A percentile compares a stretch with the other conserved stretches of the same genome.
Evolutionary conservation across 1,140 invertebrate species (phyloP).

Genomic region (Archegozetes longisetosus): DNA sequence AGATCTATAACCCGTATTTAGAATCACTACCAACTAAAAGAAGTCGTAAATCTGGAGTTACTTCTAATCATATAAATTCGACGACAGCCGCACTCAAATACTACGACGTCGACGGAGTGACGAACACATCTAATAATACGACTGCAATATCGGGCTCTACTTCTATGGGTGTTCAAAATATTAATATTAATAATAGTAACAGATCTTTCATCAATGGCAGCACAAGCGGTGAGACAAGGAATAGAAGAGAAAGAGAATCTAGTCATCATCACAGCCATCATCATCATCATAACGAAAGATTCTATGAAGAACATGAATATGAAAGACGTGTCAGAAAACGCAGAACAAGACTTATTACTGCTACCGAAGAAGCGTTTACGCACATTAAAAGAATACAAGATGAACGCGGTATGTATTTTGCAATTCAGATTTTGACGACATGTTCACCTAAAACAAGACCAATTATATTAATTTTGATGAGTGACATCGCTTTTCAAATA

Average conservation of each 20-base stretch:
- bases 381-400: constrained; percentile 57
- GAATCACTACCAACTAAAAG: constrained; percentile 59
- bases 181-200: neutral
- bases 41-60: constrained; percentile 5
- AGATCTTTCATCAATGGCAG: neutral
- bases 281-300: constrained; percentile 77
- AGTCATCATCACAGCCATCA: constrained; percentile 34
- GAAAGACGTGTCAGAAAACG: constrained; percentile 80
- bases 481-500: no score
- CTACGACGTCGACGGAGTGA: constrained; percentile 77
- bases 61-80: constrained; percentile 17
- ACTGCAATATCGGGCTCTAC: neutral
- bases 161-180: neutral
- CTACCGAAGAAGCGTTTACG: constrained; percentile 91
- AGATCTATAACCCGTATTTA: constrained; percentile 89
- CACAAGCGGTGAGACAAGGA: neutral
- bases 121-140: constrained; percentile 17
- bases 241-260: neutral
- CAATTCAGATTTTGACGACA: neutral
- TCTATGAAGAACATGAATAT: constrained; percentile 95
- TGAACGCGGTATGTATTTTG: constrained; percentile 30
- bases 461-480: no score
- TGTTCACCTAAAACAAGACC: no score
- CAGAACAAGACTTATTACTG: constrained; percentile 66
- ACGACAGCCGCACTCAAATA: constrained; percentile 62